Conservation (phyloP, 1,140 invertebrate genomes). For the Ceratina australensis region DNA sequence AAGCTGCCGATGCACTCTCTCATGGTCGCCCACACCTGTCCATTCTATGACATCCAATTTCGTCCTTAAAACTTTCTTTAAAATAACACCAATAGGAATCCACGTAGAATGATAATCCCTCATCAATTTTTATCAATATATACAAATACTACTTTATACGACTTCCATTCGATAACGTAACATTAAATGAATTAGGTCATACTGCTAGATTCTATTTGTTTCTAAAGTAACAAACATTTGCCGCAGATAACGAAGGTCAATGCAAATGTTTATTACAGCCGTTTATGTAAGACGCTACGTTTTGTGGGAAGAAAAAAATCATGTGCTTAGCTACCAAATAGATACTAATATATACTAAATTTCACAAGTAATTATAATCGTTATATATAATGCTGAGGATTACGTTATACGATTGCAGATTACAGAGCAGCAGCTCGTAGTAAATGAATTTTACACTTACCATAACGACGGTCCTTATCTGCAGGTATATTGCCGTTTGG, state of each 20-base stretch:
- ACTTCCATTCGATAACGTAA: neutral
- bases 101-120: conserved; percentile 40
- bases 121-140: conserved; percentile 27
- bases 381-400: neutral
- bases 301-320: neutral
- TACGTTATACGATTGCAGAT: neutral
- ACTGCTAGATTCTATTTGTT: neutral
- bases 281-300: conserved; percentile 10
- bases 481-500: conserved; percentile 91
- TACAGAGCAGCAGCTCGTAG: neutral
- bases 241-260: conserved; percentile 1
- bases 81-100: conserved; percentile 54
- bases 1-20: conserved; percentile 91
- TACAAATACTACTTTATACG: conserved; percentile 12
- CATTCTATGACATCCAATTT: conserved; percentile 83
- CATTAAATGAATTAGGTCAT: neutral
- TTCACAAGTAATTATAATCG: conserved; percentile 3
- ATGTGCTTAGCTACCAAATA: conserved; percentile 3
- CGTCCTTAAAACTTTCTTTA: conserved; percentile 58
- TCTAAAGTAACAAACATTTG: conserved; percentile 20
- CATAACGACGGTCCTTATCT: conserved; percentile 80
- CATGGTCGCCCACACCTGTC: conserved; percentile 88
- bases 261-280: conserved; percentile 19
- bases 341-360: neutral
- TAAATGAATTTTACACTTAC: conserved; percentile 57